Evolutionary conservation across 2,888 invertebrate species (phyloP), one percentile per base, ranked within the genome.

Genomic region (Fragum fragum): DNA sequence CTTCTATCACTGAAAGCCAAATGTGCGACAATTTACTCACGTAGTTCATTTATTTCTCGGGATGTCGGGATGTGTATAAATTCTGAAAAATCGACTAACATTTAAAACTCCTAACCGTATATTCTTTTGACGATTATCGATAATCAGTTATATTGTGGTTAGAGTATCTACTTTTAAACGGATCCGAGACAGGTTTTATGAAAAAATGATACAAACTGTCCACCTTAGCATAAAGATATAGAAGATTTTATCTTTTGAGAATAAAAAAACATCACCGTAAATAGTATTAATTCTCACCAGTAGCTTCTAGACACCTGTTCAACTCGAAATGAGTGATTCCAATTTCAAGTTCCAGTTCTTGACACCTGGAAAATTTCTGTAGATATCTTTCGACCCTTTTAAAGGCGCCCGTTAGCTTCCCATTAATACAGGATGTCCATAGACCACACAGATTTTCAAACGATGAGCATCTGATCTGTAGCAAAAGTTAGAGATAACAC

Each of bases 301-400:
- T 66, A 23, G 39, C 66, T 42, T 66, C 66, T 7, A 66, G 18
- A 42, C 39, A 39, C 21, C 66, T 39, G n/a, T 66, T 36, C 21
- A 66, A 42, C 66, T 66, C 66, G 42, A 66, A 66, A 6, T 66
- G 66, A 0, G 66, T 66, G 21, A 66, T 66, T 42, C 42, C 66
- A 26, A 66, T 36, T 9, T 66, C 66, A 21, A 66, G 21, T 39
- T 39, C 42, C 11, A 66, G 11, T 21, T 39, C 66, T 26, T 39
- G 66, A 42, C 42, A 66, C 7, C 11, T 36, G 16, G 66, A 9
- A 18, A 42, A 18, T 11, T 21, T 2, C 6, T 36, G 39, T 0
- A 66, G 21, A n/a, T 26, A 42, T 23, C 1, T 42, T 42, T 66
- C 42, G 6, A 66, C 9, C 3, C 39, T 9, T 26, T 42, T 42